phyloP scores from a whole-genome alignment of 1,140 invertebrate species.

The Apis cerana region DNA sequence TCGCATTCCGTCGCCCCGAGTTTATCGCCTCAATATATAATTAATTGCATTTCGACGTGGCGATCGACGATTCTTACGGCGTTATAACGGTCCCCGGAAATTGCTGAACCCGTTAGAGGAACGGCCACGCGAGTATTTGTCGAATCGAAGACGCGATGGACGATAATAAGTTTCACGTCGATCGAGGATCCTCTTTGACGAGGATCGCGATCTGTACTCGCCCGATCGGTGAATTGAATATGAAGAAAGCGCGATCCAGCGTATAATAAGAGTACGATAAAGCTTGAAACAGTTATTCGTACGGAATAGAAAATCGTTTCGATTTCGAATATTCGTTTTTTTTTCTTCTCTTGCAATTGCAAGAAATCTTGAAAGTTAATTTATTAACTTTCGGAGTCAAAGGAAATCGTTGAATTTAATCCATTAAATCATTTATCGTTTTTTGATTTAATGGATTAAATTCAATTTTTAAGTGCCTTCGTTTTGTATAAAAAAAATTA shows the following conservation, averaged over 20 bases:
- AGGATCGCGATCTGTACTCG: background rate
- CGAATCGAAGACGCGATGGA: slow-evolving; percentile 24
- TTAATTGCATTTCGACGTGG: slow-evolving; percentile 35
- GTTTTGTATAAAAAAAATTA: too few species aligned
- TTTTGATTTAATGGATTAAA: too few species aligned
- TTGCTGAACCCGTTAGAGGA: slow-evolving; percentile 37
- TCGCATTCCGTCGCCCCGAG: slow-evolving; percentile 4
- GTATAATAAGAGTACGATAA: slow-evolving; percentile 13
- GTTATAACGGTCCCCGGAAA: slow-evolving; percentile 38
- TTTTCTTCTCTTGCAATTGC: background rate
- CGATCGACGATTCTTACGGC: slow-evolving; percentile 26
- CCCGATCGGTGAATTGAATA: background rate
- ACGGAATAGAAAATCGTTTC: background rate
- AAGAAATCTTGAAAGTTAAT: too few species aligned
- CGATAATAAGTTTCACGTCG: slow-evolving; percentile 36
- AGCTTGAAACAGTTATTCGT: background rate
- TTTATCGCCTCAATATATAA: slow-evolving; percentile 24
- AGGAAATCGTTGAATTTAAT: too few species aligned
- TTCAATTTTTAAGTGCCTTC: too few species aligned
- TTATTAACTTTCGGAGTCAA: too few species aligned
- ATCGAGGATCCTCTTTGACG: slow-evolving; percentile 10
- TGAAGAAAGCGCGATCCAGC: background rate
- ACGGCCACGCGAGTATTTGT: slow-evolving; percentile 13
- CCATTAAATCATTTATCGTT: too few species aligned
- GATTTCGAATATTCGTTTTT: background rate